A percentile compares a stretch with the other conserved stretches of the same genome.
Evolutionary conservation across 1,140 invertebrate species (phyloP).

Genomic region (Cotesia vestalis): DNA sequence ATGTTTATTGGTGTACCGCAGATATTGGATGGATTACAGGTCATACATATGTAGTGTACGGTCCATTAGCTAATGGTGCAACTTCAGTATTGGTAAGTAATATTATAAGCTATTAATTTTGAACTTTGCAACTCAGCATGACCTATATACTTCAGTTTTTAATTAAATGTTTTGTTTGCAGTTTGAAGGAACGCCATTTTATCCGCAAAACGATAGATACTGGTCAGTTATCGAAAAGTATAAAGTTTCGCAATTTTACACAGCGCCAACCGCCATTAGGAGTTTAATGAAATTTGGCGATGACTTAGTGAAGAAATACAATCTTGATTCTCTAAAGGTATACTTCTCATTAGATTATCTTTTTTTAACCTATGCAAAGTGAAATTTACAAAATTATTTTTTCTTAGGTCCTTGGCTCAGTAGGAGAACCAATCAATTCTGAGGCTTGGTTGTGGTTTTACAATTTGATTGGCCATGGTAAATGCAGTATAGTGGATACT

Average conservation of each 20-base stretch:
- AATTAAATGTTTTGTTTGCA: conserved; percentile 55
- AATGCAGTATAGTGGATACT: conserved; percentile 94
- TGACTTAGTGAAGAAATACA: conserved; percentile 74
- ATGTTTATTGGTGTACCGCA: conserved; percentile 99
- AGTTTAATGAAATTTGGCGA: conserved; percentile 95
- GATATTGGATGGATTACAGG: conserved; percentile 99
- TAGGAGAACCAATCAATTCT: conserved; percentile 97
- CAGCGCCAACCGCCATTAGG: conserved; percentile 96
- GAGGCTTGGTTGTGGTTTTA: conserved; percentile 99
- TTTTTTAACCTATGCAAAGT: conserved; percentile 1
- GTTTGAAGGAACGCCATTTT: conserved; percentile 97
- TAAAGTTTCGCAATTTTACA: conserved; percentile 96
- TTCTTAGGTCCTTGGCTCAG: conserved; percentile 88
- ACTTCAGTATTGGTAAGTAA: conserved; percentile 86
- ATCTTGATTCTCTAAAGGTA: conserved; percentile 66
- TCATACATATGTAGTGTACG: conserved; percentile 96
- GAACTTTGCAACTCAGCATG: neutral
- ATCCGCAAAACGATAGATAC: conserved; percentile 87
- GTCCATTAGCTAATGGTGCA: conserved; percentile 91
- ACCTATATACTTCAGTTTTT: conserved; percentile 4
- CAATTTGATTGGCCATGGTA: conserved; percentile 81
- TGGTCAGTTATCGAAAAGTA: conserved; percentile 95
- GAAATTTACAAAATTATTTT: conserved; percentile 68
- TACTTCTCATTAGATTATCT: neutral
- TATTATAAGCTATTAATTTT: conserved; percentile 18